Evolutionary conservation across 2,888 invertebrate species (phyloP), one percentile per base, ranked within the genome.

Genomic region (Eupsilia transversa): DNA sequence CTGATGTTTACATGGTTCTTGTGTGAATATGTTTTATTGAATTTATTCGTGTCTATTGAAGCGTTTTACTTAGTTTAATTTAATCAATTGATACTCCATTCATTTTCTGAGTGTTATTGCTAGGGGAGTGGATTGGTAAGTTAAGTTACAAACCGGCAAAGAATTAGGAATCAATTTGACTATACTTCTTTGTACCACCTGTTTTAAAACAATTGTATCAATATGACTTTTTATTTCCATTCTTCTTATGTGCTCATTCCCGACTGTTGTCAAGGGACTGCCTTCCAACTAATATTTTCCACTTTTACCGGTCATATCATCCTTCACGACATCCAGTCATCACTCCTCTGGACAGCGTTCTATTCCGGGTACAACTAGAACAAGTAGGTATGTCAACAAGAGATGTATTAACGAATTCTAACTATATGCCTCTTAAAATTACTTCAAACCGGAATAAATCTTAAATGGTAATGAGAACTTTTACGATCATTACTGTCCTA

Each of bases 401-500:
- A 54, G 30, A 57, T 41, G 35, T 52, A 65, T 41, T 23, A 70
- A 66, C 33, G 20, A 43, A 73, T 74, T 60, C 41, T 60, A 59
- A 52, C 33, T 72, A 68, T 66, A 69, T 59, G 30, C 33, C 54
- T 71, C 17, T 33, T 49, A 49, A 75, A 83, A 83, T 74, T 57
- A 74, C 49, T 61, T 64, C 54, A 38, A 64, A 72, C 46, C 30
- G 23, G 57, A 76, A 77, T 80, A 79, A 80, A 79, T 79, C 65
- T 72, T 72, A 52, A 75, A 72, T 70, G 68, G 68, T 83, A 79
- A 83, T 84, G 79, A 87, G 73, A 74, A 77, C 57, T 74, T 85
- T 84, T 81, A 86, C 73, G 83, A 80, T 81, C 77, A 84, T 86
- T 74, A 80, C 80, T 74, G 77, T 72, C 72, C 72, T 67, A 71